These are phyloP conservation scores for Cotesia congregata DNA, from an alignment of 2,888 invertebrate species.

Conservation along the genomic window DNA sequence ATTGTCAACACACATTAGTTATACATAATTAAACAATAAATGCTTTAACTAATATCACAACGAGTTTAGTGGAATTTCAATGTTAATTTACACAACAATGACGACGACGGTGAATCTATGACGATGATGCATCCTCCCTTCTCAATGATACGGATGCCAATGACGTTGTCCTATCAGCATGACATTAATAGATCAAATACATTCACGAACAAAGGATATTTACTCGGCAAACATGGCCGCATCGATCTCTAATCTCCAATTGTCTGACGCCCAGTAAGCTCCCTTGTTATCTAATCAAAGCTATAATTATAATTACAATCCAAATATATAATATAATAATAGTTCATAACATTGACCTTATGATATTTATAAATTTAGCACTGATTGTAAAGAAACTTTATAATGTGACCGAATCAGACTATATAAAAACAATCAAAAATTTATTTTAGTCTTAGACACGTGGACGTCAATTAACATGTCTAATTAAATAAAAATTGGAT, in stretches of 20 bases:
- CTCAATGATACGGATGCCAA: constrained; percentile 12
- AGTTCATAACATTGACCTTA: too few species aligned
- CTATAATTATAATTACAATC: too few species aligned
- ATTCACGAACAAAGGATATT: constrained; percentile 35
- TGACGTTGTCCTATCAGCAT: constrained; percentile 20
- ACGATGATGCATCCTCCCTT: background rate
- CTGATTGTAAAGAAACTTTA: too few species aligned
- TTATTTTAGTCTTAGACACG: too few species aligned
- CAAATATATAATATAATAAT: too few species aligned
- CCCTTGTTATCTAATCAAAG: background rate
- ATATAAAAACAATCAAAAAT: too few species aligned
- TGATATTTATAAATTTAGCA: too few species aligned
- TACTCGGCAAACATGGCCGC: constrained; percentile 29
- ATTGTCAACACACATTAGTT: background rate
- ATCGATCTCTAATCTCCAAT: constrained; percentile 20
- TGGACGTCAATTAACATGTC: too few species aligned
- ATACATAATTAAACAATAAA: constrained; percentile 1
- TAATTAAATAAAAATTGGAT: too few species aligned
- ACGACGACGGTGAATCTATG: background rate
- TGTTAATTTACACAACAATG: constrained; percentile 1
- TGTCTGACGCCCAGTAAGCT: background rate
- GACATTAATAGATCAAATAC: constrained; percentile 18
- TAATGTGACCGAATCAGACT: too few species aligned
- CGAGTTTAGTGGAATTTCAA: background rate
- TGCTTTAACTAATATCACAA: background rate